Evolutionary conservation across 2,113 vertebrate species (phyloP).

Genomic region (Megaptera novaeangliae): DNA sequence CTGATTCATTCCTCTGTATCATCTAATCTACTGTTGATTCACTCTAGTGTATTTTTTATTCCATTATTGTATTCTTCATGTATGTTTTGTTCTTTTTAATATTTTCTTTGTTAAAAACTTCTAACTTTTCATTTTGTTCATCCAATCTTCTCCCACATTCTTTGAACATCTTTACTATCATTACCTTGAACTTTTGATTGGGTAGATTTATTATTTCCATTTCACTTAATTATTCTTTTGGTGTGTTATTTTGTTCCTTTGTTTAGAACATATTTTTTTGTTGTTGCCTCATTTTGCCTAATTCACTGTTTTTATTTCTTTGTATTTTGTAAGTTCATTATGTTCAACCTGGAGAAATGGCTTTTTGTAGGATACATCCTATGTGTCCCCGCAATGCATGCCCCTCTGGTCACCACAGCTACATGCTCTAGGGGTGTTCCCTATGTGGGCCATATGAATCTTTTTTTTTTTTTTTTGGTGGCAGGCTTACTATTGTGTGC

Average conservation of each 20-base stretch:
- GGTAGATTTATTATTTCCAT: neutral
- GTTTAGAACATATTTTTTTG: neutral
- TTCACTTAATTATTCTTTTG: neutral
- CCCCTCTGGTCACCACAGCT: neutral
- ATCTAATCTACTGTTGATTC: neutral
- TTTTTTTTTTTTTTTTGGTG: neutral
- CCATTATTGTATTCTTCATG: neutral
- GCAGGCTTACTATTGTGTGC: neutral
- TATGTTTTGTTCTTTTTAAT: neutral
- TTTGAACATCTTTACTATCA: neutral
- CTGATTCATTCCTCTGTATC: neutral
- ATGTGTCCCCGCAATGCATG: neutral
- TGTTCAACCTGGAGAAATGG: neutral
- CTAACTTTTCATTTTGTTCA: neutral
- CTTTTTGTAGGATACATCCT: neutral
- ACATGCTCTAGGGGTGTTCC: neutral
- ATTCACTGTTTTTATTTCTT: neutral
- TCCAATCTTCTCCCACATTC: neutral
- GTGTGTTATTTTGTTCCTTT: neutral
- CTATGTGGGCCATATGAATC: neutral
- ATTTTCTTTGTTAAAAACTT: neutral
- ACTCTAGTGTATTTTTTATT: neutral
- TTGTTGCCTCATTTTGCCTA: neutral
- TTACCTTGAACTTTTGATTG: neutral
- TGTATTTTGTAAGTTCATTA: neutral